Conservation (phyloP, 2,113 vertebrate species). For the Rhea americana region DNA sequence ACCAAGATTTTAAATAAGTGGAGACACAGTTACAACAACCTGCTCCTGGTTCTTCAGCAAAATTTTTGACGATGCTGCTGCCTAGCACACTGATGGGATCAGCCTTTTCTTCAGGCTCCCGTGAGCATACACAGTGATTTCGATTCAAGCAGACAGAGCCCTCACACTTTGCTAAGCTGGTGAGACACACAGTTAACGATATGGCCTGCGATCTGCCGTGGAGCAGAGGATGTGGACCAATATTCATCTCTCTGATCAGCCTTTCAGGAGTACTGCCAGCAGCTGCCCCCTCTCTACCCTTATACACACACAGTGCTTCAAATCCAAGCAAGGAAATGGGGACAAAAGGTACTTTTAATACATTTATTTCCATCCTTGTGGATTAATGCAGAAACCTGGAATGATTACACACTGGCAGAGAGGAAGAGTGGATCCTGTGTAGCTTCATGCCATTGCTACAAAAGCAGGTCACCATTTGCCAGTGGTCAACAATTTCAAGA, state of each 20-base stretch:
- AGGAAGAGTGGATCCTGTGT: slow-evolving; percentile 21
- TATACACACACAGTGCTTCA: not conserved
- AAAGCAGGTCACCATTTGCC: slow-evolving; percentile 50
- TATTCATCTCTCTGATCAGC: slow-evolving; percentile 55
- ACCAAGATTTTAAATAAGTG: not conserved
- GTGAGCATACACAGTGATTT: not conserved
- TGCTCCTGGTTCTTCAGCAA: not conserved
- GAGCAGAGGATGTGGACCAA: not conserved
- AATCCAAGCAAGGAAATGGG: not conserved
- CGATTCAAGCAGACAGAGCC: slow-evolving; percentile 51
- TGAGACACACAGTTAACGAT: slow-evolving; percentile 53
- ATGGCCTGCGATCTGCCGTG: not conserved
- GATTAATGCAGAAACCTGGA: slow-evolving; percentile 62
- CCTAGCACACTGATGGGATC: not conserved
- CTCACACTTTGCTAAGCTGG: slow-evolving; percentile 43
- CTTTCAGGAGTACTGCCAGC: not conserved
- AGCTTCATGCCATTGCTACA: slow-evolving; percentile 5
- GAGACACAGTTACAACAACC: not conserved
- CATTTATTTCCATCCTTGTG: slow-evolving; percentile 45
- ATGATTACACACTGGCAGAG: slow-evolving; percentile 44
- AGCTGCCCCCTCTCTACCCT: not conserved
- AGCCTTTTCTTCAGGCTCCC: slow-evolving; percentile 18
- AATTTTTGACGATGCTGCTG: not conserved
- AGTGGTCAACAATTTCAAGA: slow-evolving; percentile 54
- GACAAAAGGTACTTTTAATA: slow-evolving; percentile 73